Conservation (phyloP, 2,113 vertebrate species). For the Engystomops pustulosus region DNA sequence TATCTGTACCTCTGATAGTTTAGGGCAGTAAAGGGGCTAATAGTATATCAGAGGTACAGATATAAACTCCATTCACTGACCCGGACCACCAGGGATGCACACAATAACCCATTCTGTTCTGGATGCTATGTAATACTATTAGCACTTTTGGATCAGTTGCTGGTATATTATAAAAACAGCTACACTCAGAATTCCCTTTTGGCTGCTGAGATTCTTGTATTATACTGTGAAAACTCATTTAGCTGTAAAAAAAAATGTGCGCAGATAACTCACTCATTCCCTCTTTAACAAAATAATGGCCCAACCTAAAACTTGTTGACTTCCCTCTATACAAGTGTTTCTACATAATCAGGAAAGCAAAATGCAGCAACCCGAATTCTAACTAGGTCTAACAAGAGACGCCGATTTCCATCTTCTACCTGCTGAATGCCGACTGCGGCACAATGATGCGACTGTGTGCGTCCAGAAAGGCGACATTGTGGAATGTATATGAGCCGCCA, state of each 20-base stretch:
- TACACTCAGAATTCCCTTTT: too few relatives aligned
- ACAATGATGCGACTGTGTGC: not conserved
- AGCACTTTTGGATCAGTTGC: too few relatives aligned
- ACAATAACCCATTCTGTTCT: too few relatives aligned
- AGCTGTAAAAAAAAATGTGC: not conserved
- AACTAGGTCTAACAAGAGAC: not conserved
- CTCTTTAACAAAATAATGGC: not conserved
- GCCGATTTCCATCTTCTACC: not conserved
- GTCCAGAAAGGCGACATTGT: conserved; percentile 16
- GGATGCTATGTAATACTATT: too few relatives aligned
- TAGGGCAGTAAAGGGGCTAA: too few relatives aligned
- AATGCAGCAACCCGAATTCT: not conserved
- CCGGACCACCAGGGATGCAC: too few relatives aligned
- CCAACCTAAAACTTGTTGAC: not conserved
- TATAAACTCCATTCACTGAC: too few relatives aligned
- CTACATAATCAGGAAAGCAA: not conserved
- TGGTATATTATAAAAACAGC: too few relatives aligned
- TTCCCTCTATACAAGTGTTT: not conserved
- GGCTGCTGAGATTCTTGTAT: too few relatives aligned
- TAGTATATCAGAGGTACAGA: too few relatives aligned
- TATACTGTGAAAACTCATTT: not conserved
- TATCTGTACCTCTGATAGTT: too few relatives aligned
- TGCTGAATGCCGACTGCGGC: not conserved
- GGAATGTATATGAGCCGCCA: not conserved
- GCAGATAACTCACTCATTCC: not conserved